Percentiles rank a stretch among this genome's conserved stretches.
These are phyloP conservation scores for Drosophila oshimai DNA, from an alignment of 1,140 invertebrate genomes.

Conservation along the genomic window DNA sequence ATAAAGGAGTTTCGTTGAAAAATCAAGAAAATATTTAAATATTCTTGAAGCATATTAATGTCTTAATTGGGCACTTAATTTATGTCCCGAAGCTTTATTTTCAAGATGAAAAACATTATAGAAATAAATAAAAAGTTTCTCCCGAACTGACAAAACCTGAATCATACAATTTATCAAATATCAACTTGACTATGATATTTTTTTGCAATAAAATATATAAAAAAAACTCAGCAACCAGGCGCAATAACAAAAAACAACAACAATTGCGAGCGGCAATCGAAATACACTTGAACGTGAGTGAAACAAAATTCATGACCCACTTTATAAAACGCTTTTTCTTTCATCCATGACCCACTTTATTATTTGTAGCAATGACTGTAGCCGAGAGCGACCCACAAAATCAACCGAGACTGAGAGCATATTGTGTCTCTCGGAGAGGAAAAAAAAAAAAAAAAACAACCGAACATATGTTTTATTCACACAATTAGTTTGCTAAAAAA, in stretches of 20 bases:
- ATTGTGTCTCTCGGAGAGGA: background rate
- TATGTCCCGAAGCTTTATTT: background rate
- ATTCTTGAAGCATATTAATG: background rate
- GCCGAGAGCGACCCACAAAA: conserved; percentile 29
- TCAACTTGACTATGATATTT: conserved; percentile 30
- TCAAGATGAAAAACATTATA: conserved; percentile 19
- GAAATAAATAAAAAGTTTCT: conserved; percentile 4
- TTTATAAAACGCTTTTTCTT: conserved; percentile 82
- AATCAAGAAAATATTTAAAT: background rate
- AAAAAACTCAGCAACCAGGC: conserved; percentile 34
- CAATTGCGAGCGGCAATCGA: conserved; percentile 70
- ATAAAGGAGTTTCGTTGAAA: background rate
- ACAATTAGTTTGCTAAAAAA: conserved; percentile 76
- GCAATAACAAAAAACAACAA: conserved; percentile 23
- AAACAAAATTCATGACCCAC: conserved; percentile 82
- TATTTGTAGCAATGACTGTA: conserved; percentile 75
- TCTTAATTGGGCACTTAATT: background rate
- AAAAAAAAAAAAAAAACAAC: conserved; percentile 7
- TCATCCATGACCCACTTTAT: conserved; percentile 82
- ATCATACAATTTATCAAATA: conserved; percentile 50
- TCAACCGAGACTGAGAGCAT: background rate
- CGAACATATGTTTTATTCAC: conserved; percentile 72
- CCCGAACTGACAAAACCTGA: conserved; percentile 25
- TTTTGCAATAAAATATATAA: conserved; percentile 32
- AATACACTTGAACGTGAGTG: conserved; percentile 82